Evolutionary conservation across 1,140 invertebrate species (phyloP).

Genomic region (Anastrepha obliqua): DNA sequence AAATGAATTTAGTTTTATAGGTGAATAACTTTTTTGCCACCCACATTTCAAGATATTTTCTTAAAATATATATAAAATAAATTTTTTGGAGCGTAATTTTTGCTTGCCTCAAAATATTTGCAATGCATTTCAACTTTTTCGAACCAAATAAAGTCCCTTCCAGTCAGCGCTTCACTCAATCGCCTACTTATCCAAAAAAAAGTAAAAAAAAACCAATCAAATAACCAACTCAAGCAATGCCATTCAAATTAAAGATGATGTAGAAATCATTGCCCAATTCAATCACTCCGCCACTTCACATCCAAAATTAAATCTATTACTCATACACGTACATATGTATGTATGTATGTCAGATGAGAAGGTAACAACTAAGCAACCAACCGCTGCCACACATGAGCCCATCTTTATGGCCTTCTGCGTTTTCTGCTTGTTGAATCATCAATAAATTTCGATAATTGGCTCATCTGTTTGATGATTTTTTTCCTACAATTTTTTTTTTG

Average conservation of each 20-base stretch:
- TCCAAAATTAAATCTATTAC: conserved; percentile 50
- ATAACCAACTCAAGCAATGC: neutral
- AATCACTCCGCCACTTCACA: conserved; percentile 40
- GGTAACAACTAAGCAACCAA: conserved; percentile 9
- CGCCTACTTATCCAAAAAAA: neutral
- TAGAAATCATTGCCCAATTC: conserved; percentile 35
- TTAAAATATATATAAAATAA: too few relatives aligned
- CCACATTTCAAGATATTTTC: too few relatives aligned
- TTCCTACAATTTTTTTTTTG: neutral
- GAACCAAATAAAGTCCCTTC: neutral
- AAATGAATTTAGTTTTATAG: too few relatives aligned
- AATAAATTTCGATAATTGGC: conserved; percentile 19
- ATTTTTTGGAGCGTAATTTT: neutral
- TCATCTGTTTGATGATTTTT: neutral
- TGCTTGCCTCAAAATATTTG: neutral
- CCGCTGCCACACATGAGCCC: conserved; percentile 10
- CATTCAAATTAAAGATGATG: conserved; percentile 32
- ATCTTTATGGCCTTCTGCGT: neutral
- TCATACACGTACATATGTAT: neutral
- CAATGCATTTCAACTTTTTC: neutral
- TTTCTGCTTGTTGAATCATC: conserved; percentile 20
- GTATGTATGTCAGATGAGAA: neutral
- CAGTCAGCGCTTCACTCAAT: neutral
- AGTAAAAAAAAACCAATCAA: neutral
- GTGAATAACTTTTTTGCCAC: neutral